Base-by-base conservation (phyloP, 30 jellyfish, hydroid and myxozoan species). In the Pelagia noctiluca region DNA sequence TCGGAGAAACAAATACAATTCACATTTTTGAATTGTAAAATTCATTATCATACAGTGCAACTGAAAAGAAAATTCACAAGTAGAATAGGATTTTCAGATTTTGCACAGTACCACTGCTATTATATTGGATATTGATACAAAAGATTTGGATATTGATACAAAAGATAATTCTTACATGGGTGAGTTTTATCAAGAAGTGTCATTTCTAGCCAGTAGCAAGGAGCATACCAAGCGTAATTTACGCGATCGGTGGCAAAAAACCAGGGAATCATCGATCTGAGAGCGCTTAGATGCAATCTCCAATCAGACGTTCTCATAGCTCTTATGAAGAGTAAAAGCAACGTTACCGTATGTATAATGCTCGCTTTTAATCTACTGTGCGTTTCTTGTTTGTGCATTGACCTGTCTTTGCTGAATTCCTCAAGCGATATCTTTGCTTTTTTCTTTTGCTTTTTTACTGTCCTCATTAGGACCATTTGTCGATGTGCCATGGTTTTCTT, bases 191-290 rank as follows among this genome's bases (percentile, higher is more conserved):
- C 90, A 28, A 89, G 76, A 5, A 34, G 48, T 1, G 37, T 82
- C 92, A 82, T 82, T 50, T 82, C 86, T 12, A 82, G 67, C 86
- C 86, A 82, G 69, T 82, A 82, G 16, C 87, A 67, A 11, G 87
- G 86, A 16, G 86, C 86, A 82, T 82, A 70, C 11, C 92, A 87
- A 25, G 92, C 76, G 31, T 82, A 67, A 46, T 82, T 82, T 0
- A 70, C 86, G 3, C 92, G 80, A 57, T 82, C 92, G 0, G 88
- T 50, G 70, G 78, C 92, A 53, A 82, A 82, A 26, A 82, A 86
- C 96, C 96, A 75, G 35, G 96, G 96, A 33, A 86, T 89, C 91
- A 86, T 86, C 35, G 91, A 63, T 30, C 96, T 54, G 37, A 86
- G 47, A 24, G 92, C 25, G 37, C 70, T 35, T 3, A 86, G 91